phyloP scores from a whole-genome alignment of 2,113 vertebrate genomes.

The Cyanoramphus novaezelandiae region DNA sequence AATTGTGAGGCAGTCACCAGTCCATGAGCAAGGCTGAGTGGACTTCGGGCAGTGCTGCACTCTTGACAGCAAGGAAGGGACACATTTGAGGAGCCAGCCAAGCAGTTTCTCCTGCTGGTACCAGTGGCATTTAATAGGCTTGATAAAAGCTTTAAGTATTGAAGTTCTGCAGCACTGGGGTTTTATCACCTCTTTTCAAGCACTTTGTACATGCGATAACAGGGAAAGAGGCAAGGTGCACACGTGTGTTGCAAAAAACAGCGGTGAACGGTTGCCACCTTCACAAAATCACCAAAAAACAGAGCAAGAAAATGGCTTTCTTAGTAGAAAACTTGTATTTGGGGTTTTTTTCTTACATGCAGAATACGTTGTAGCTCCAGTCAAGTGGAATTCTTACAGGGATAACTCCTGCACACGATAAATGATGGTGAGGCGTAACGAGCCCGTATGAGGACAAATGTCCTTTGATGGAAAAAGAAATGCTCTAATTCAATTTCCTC shows the following conservation, averaged over 20 bases:
- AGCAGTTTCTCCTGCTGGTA: neutral
- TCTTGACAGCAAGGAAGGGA: conserved; percentile 18
- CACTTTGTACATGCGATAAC: neutral
- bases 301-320: neutral
- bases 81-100: neutral
- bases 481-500: conserved; percentile 37
- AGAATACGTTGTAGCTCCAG: neutral
- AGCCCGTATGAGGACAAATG: neutral
- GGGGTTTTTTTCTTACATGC: neutral
- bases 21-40: conserved; percentile 45
- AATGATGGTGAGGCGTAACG: accelerated
- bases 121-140: neutral
- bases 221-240: accelerated
- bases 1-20: conserved; percentile 82
- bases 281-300: neutral
- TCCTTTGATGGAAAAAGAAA: conserved; percentile 8
- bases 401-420: neutral
- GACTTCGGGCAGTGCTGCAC: conserved; percentile 13
- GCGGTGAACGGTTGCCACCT: neutral
- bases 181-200: neutral
- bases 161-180: accelerated
- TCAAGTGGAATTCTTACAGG: neutral
- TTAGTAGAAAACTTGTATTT: neutral
- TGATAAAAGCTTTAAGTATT: neutral
- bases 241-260: neutral